Percentiles rank a stretch among this genome's conserved stretches.
phyloP scores from a whole-genome alignment of 2,797 vertebrate species.

The Muscicapa striata region DNA sequence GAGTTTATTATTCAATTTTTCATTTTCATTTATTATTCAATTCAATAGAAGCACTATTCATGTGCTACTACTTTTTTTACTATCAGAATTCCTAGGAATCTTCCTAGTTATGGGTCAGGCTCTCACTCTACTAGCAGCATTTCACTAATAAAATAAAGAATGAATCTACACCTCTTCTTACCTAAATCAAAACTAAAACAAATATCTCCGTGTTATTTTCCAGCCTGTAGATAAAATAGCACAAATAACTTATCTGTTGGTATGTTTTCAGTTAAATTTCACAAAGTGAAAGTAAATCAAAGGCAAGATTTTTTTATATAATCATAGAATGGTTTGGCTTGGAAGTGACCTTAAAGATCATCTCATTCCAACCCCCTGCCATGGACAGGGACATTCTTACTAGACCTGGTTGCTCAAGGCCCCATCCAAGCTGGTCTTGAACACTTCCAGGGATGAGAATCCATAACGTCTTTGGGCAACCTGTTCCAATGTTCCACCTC shows the following conservation, averaged over 20 bases:
- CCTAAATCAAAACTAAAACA: background rate
- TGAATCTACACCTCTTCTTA: background rate
- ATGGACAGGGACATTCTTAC: background rate
- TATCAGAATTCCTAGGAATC: background rate
- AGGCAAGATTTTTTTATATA: background rate
- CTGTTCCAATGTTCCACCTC: background rate
- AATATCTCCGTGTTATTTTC: background rate
- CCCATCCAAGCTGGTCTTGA: background rate
- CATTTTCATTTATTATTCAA: too few relatives aligned
- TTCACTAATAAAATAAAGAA: background rate
- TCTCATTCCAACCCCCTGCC: background rate
- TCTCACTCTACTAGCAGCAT: background rate
- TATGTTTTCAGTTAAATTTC: background rate
- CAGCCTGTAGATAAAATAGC: background rate
- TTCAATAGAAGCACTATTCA: background rate
- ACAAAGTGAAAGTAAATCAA: background rate
- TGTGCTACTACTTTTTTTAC: background rate
- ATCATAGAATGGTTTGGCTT: background rate
- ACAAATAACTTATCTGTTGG: background rate
- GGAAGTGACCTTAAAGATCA: background rate
- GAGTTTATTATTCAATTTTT: background rate
- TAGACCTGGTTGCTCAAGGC: background rate
- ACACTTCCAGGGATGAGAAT: background rate
- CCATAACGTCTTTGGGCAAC: background rate
- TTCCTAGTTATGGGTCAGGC: background rate